Evolutionary conservation across 2,797 vertebrate genomes (phyloP), one percentile per base, ranked within the genome.

Genomic region (Austrolebias charrua): DNA sequence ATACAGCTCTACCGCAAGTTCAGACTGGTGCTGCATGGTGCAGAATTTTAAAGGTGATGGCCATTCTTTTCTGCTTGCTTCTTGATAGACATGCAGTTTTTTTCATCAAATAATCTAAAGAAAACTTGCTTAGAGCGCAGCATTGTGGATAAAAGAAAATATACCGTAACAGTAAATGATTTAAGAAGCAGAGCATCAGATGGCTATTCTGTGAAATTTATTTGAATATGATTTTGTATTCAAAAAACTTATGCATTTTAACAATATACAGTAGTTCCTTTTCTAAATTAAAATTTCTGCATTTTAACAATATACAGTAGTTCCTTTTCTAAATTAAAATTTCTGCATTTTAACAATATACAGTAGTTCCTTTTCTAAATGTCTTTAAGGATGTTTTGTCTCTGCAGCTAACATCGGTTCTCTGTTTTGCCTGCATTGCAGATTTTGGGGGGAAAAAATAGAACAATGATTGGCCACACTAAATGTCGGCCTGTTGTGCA

Each of bases 61-160:
- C 86, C 87, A 75, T 87, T 24, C 93, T 93, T 95, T 97, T 94
- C 94, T 94, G 93, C 91, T 86, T 88, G 81, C 83, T 18, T 67
- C 82, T 81, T 5, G 78, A 92, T 88, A 91, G 88, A 74, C 82
- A 80, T 92, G 92, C 91, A 90, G 88, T 85, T 76, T 81, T 77
- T 71, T 75, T 71, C 92, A 93, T 93, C 90, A 91, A 82, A 91
- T 92, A 92, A 89, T 88, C 88, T 80, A 88, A 92, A 92, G 88
- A 90, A 94, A 94, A 90, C 91, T 85, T 88, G 74, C 82, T 84
- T 76, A 71, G n/a, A 80, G 89, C 89, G 88, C 75, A 67, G 89
- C 79, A 57, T 75, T 75, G 42, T 50, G 88, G 54, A 19, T 67
- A 58, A 75, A 59, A 55, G 55, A 45, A 69, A 42, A 48, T 65